Base-by-base conservation (phyloP, 1,140 invertebrate species). In the Ectropis grisescens region DNA sequence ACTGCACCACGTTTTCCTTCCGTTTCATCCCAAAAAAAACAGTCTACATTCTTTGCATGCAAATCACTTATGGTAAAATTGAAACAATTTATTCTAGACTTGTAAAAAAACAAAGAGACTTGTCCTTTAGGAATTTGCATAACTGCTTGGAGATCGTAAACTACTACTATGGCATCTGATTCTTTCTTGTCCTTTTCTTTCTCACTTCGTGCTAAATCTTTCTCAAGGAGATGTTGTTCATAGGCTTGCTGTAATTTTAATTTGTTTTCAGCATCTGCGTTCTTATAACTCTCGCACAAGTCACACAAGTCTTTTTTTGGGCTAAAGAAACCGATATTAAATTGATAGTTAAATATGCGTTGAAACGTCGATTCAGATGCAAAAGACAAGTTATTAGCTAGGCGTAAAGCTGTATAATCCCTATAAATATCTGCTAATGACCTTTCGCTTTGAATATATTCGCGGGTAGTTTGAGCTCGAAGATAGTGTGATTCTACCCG, bases 251-350 rank as follows among this genome's bases (percentile, higher is more conserved):
- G n/a, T 14, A 49, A 29, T 15, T 15, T 1, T 0, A 15, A n/a
- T 29, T 56, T 58, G 33, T 64, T 46, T 41, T 60, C 40, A 12
- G 13, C 15, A 57, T 68, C 53, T 35, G 51, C 50, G 42, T 62
- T 56, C 13, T 62, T 40, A 35, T 47, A 74, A 11, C 43, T 28
- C 11, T 53, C 51, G 39, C 70, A 76, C 2, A 36, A 13, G 29
- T 75, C 57, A 41, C 69, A 81, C 14, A 60, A 54, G 31, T 75
- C 68, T 42, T 81, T 81, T n/a, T 75, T 76, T 4, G 67, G 65
- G 13, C 33, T 47, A 37, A 54, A 56, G 36, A 71, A 75, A 37
- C 39, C 19, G 10, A 74, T 47, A 47, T 70, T 62, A 35, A 58
- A 66, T 47, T 68, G 38, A 8, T 5, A 52, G 30, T 56, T 61